Evolutionary conservation across 2,113 vertebrate species (phyloP), one percentile per base, ranked within the genome.

Genomic region (Hyaena hyaena): DNA sequence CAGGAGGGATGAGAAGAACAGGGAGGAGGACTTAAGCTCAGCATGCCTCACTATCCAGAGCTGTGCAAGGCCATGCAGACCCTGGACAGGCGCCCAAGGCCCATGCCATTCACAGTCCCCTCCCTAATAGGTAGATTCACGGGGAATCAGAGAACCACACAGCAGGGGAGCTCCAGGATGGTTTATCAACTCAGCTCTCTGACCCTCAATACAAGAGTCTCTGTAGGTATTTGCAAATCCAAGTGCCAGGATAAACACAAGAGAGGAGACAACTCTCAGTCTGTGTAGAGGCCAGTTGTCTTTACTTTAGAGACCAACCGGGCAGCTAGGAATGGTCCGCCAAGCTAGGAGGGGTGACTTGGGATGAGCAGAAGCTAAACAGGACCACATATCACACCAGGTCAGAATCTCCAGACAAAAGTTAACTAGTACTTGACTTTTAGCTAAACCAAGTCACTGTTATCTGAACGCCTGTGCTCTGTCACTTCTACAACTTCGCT

Each of bases 141-240:
- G 0, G 1, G 26, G 17, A 23, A 26, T 17, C 63, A 10, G 24
- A 82, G 68, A 73, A 28, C 17, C 50, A 48, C 26, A 68, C 8
- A 0, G 33, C 73, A 35, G 10, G 24, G 4, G 0, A 66, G 48
- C 28, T 79, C 28, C 16, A 69, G 66, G 65, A 39, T 17, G 48
- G n/a, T 10, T 53, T 63, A 58, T 11, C 77, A 66, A 39, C n/a
- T 16, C 23, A 26, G 66, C n/a, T 10, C 39, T 53, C 81, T 48
- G 68, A 63, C 19, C 65, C 58, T 53, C 33, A 43, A 16, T 0
- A 1, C 7, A 5, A 1, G 2, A 12, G 5, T 55, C 66, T 86
- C 85, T 43, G 77, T 19, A 66, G 43, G 53, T 50, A 26, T 88
- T n/a, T 86, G 53, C 68, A 80, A 87, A 90, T 45, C 63, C 19